Evolutionary conservation across 92 coral and sea anemone species (phyloP), one percentile per base, ranked within the genome.

Genomic region (Heteractis magnifica): DNA sequence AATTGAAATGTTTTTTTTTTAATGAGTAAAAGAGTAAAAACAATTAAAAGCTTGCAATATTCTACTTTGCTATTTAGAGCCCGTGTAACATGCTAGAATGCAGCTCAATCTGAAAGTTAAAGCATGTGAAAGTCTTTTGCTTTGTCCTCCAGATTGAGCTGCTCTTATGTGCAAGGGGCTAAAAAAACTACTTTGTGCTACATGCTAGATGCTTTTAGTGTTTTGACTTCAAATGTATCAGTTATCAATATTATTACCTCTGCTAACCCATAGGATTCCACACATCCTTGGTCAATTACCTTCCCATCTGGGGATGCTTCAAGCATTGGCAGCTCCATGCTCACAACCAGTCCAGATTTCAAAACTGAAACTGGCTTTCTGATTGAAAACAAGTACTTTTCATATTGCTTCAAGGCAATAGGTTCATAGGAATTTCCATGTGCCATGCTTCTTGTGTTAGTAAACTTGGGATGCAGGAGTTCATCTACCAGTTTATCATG

Each of bases 361-460:
- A 65, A 49, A 21, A 88, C 91, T 50, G 75, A 72, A 56, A 84
- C 91, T 6, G 92, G 89, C 26, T 85, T 56, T 51, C 89, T 86
- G 52, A 86, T 86, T 60, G 60, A 85, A 49, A 81, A 72, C 89
- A 85, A 74, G 79, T 86, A 76, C 70, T 85, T 89, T 49, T 81
- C 82, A 70, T 89, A 89, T 79, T 89, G 86, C 80, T 89, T 60
- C 41, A 72, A 49, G 10, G 92, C 92, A 18, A 89, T 71, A 20
- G 89, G 82, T 64, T 88, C 87, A 74, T 82, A 87, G 10, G 51
- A 52, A 34, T 53, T 87, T 19, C 90, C 90, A 59, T 59, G 65
- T 14, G 11, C 65, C 15, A 11, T 59, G n/a, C 15, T 0, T 11
- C 65, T 59, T 59, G 65, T 8, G 15, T 8, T 59, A 11, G 15